Conservation (phyloP, 2,113 vertebrate genomes). For the Puffinus mauretanicus region DNA sequence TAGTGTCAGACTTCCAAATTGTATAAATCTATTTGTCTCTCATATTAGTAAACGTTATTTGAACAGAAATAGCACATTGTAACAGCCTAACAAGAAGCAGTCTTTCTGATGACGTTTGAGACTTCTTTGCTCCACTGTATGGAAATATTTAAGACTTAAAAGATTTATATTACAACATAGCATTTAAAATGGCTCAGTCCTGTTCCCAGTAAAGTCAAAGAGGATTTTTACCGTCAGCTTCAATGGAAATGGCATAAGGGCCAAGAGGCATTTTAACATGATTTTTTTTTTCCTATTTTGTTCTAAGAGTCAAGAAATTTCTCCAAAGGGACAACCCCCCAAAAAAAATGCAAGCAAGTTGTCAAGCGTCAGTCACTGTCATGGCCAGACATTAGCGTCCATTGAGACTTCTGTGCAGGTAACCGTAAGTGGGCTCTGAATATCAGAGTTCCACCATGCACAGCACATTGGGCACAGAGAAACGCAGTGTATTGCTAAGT, state of each 20-base stretch:
- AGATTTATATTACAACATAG: slow-evolving; percentile 24
- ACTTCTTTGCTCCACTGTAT: slow-evolving; percentile 38
- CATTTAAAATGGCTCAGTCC: background rate
- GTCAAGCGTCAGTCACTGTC: background rate
- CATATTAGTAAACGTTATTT: slow-evolving; percentile 35
- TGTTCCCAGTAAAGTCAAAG: slow-evolving; percentile 7
- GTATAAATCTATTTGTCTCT: slow-evolving; percentile 52
- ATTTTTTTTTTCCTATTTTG: background rate
- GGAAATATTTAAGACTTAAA: slow-evolving; percentile 59
- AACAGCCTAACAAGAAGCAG: slow-evolving; percentile 61
- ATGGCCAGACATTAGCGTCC: background rate
- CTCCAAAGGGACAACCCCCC: background rate
- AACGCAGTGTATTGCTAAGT: background rate
- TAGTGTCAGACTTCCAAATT: slow-evolving; percentile 38
- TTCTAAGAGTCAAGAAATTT: background rate
- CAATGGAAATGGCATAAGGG: background rate
- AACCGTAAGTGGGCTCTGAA: background rate
- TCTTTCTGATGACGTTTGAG: slow-evolving; percentile 21
- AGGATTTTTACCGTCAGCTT: background rate
- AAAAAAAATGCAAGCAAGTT: background rate
- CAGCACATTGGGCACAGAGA: background rate
- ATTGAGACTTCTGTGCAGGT: fast-evolving
- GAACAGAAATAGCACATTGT: slow-evolving; percentile 64
- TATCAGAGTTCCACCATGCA: background rate
- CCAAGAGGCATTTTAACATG: background rate